Conservation (phyloP, 1,140 invertebrate genomes). For the Euwallacea fornicatus region DNA sequence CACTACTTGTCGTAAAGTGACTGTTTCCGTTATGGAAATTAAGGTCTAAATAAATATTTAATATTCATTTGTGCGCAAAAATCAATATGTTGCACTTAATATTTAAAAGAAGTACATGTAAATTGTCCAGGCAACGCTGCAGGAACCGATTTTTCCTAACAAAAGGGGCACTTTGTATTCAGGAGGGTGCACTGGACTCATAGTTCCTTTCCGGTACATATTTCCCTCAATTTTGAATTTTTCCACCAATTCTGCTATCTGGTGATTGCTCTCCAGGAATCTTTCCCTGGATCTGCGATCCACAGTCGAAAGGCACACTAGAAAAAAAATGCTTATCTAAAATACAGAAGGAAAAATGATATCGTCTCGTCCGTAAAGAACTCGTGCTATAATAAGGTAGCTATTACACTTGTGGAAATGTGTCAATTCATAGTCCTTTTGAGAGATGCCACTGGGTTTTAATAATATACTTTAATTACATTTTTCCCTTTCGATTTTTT, state of each 20-base stretch:
- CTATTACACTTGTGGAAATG: too few relatives aligned
- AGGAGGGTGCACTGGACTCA: constrained; percentile 40
- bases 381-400: too few relatives aligned
- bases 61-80: too few relatives aligned
- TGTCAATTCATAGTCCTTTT: too few relatives aligned
- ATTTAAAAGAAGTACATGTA: constrained; percentile 62
- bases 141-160: constrained; percentile 71
- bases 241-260: constrained; percentile 87
- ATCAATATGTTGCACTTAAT: too few relatives aligned
- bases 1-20: too few relatives aligned
- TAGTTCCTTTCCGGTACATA: constrained; percentile 62
- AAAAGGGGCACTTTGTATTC: constrained; percentile 60
- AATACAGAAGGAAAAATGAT: background rate
- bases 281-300: constrained; percentile 84
- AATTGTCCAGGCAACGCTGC: constrained; percentile 72
- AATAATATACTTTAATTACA: too few relatives aligned
- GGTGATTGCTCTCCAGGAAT: constrained; percentile 89
- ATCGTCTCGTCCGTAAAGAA: too few relatives aligned
- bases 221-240: constrained; percentile 84
- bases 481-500: too few relatives aligned
- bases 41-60: too few relatives aligned
- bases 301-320: constrained; percentile 89
- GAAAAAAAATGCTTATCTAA: constrained; percentile 22
- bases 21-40: too few relatives aligned
- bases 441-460: too few relatives aligned